Base-by-base conservation (phyloP, 2,113 vertebrate species). In the Glaucomys volans region DNA sequence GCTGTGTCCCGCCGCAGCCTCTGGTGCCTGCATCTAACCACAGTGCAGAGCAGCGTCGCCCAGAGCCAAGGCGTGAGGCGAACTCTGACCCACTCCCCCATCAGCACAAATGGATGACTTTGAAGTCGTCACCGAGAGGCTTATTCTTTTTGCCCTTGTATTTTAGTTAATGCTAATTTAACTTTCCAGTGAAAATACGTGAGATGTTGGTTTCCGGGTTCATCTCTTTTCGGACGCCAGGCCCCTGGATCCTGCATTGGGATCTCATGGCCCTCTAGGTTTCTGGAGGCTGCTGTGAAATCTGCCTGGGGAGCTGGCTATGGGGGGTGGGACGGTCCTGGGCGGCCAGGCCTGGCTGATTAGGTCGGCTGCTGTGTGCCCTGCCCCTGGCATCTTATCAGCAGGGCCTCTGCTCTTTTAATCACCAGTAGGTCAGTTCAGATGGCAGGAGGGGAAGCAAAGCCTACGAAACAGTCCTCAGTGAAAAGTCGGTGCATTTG, bases 381-480 rank as follows among this genome's bases (percentile, higher is more conserved):
- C 95, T 93, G 85, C 69, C 97, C 96, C 97, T 98, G 96, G 96
- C 97, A 85, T 95, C 95, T 1, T 17, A 97, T 97, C 97, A 98
- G 87, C 97, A 83, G 77, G 97, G 80, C 97, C 98, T 98, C 98
- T 98, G 97, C 97, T 97, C 98, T 91, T 93, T 92, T 97, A 95
- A 97, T 98, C 97, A 91, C 76, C 32, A 96, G 97, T 97, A 98
- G 89, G 93, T 96, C 93, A 95, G 91, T 98, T 98, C 97, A 97
- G 86, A 89, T 82, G 86, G 90, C 92, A 97, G 72, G 84, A 97
- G 95, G 86, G 76, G 86, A 72, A 52, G 52, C 87, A 72, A 42
- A 28, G 79, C 0, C 0, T 93, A 95, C 96, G 92, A 97, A 96
- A 85, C 80, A 86, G 94, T 97, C 98, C 94, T 85, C 96, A 97